phyloP scores from a whole-genome alignment of 2,113 vertebrate genomes.

The Sminthopsis crassicaudata region DNA sequence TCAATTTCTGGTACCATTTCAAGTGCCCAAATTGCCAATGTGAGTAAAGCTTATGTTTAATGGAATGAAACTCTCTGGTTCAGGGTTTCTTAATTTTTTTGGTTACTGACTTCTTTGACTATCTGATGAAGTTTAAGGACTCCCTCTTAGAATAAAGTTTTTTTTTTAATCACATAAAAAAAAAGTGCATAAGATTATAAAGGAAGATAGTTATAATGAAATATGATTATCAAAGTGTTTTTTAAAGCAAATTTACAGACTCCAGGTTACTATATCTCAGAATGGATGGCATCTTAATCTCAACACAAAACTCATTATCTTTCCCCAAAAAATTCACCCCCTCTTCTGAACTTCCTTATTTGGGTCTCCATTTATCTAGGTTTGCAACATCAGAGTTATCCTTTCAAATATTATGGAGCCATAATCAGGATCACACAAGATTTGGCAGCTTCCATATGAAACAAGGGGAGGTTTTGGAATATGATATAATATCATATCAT shows the following conservation, averaged over 20 bases:
- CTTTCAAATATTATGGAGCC: no score
- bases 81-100: not conserved
- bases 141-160: not conserved
- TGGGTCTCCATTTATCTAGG: no score
- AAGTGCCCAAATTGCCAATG: not conserved
- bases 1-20: not conserved
- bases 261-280: not conserved
- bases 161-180: not conserved
- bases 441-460: no score
- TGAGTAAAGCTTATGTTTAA: not conserved
- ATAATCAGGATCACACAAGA: no score
- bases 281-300: no score
- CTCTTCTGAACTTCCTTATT: no score
- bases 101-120: not conserved
- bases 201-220: not conserved
- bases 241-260: not conserved
- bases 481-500: no score
- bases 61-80: not conserved
- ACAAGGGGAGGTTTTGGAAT: no score
- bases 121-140: not conserved
- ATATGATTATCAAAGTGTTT: not conserved
- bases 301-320: no score
- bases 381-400: no score
- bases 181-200: not conserved
- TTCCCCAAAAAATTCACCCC: no score